phyloP scores from a whole-genome alignment of 2,797 vertebrate genomes.

The Myotis findleyi region DNA sequence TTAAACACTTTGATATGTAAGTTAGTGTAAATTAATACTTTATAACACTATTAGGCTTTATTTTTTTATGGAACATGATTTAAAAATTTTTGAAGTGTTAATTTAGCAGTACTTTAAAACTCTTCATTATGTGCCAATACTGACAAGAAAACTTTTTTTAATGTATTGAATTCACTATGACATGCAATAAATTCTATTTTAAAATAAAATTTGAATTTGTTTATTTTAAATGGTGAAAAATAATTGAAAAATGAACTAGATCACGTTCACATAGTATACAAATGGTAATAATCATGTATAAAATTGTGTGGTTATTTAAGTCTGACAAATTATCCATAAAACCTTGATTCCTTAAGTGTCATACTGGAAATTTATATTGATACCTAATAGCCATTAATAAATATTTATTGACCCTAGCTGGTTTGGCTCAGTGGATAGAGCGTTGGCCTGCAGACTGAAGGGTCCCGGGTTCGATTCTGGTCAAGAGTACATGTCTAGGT shows the following conservation, averaged over 20 bases:
- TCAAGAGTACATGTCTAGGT: too few relatives aligned
- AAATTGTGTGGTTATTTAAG: neutral
- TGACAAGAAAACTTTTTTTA: conserved; percentile 60
- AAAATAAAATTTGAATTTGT: conserved; percentile 69
- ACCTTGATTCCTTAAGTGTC: neutral
- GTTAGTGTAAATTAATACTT: conserved; percentile 71
- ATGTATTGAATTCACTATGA: conserved; percentile 70
- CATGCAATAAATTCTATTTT: conserved; percentile 84
- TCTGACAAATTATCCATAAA: conserved; percentile 33
- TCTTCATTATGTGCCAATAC: conserved; percentile 63
- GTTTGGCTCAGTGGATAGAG: too few relatives aligned
- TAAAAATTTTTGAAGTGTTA: conserved; percentile 63
- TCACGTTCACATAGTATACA: neutral
- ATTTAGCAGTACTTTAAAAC: conserved; percentile 65
- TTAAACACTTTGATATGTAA: conserved; percentile 67
- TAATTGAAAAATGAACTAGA: conserved; percentile 33
- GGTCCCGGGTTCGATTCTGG: too few relatives aligned
- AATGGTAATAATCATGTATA: neutral
- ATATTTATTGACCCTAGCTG: neutral
- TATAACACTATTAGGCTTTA: conserved; percentile 71
- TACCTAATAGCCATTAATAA: neutral
- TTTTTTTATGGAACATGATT: conserved; percentile 68
- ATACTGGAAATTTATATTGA: conserved; percentile 19
- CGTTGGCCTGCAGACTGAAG: too few relatives aligned
- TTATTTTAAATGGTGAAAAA: conserved; percentile 69